Percentiles rank a stretch among this genome's conserved stretches.
These are phyloP conservation scores for Nyleta sp. DNA, from an alignment of 2,888 invertebrate genomes.

Conservation along the genomic window DNA sequence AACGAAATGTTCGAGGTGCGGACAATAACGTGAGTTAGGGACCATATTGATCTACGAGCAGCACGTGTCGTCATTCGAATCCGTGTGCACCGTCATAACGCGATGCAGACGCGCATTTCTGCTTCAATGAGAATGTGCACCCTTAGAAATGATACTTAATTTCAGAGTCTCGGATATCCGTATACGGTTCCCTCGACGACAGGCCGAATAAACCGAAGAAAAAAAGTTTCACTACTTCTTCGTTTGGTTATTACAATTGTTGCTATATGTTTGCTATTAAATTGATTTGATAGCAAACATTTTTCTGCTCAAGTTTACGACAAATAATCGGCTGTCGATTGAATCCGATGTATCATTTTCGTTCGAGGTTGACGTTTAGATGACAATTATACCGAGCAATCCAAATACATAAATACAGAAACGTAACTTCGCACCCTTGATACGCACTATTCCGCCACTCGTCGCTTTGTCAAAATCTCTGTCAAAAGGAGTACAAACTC, in stretches of 20 bases:
- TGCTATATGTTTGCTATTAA: too few species aligned
- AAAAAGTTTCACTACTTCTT: too few species aligned
- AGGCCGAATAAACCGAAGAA: neutral
- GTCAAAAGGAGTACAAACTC: slow-evolving; percentile 55
- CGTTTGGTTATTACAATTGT: too few species aligned
- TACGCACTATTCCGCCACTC: slow-evolving; percentile 21
- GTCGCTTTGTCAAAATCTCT: slow-evolving; percentile 45
- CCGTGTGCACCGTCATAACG: slow-evolving; percentile 66
- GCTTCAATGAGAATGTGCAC: slow-evolving; percentile 43
- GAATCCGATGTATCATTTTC: too few species aligned
- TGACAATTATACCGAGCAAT: slow-evolving; percentile 6
- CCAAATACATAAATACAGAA: slow-evolving; percentile 26
- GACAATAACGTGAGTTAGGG: slow-evolving; percentile 70
- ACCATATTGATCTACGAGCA: slow-evolving; percentile 75
- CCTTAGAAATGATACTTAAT: slow-evolving; percentile 67
- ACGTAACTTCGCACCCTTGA: slow-evolving; percentile 54
- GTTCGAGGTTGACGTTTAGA: slow-evolving; percentile 19
- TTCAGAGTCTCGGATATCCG: slow-evolving; percentile 63
- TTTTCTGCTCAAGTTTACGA: too few species aligned
- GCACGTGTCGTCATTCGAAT: slow-evolving; percentile 72
- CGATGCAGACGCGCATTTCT: slow-evolving; percentile 66
- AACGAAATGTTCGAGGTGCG: slow-evolving; percentile 61
- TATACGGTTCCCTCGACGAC: slow-evolving; percentile 2
- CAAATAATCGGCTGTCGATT: neutral
- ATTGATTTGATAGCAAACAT: too few species aligned